Percentiles rank a stretch among this genome's conserved stretches.
Evolutionary conservation across 2,797 vertebrate species (phyloP).

Genomic region (Cynodonichthys magdalenae): DNA sequence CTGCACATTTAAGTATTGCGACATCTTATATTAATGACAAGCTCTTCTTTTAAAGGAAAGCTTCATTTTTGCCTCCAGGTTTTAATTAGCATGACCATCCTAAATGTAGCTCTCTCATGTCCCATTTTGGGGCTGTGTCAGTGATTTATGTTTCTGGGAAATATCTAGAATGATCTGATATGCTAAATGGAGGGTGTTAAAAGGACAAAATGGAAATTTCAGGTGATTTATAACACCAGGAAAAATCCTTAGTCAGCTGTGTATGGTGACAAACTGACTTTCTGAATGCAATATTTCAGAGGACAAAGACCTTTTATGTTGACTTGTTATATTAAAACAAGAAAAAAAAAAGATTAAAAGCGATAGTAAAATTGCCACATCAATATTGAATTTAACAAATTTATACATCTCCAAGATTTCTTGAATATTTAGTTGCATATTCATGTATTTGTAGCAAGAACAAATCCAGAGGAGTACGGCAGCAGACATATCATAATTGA

Average conservation of each 20-base stretch:
- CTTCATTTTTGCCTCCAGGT: not conserved
- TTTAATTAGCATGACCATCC: slow-evolving; percentile 21
- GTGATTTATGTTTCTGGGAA: slow-evolving; percentile 48
- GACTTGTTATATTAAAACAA: slow-evolving; percentile 12
- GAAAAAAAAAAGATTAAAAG: slow-evolving; percentile 16
- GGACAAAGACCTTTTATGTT: slow-evolving; percentile 18
- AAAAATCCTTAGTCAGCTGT: slow-evolving; percentile 61
- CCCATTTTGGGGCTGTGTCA: slow-evolving; percentile 21
- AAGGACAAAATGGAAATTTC: slow-evolving; percentile 52
- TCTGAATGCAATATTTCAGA: slow-evolving; percentile 39
- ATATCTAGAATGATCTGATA: slow-evolving; percentile 58
- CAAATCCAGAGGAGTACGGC: slow-evolving; percentile 22
- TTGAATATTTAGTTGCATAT: not conserved
- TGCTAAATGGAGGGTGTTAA: slow-evolving; percentile 42
- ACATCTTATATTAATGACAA: not conserved
- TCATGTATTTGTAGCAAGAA: not conserved
- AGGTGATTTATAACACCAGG: slow-evolving; percentile 61
- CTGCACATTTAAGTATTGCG: not conserved
- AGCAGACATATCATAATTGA: slow-evolving; percentile 70
- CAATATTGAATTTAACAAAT: not conserved
- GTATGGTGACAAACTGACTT: slow-evolving; percentile 58
- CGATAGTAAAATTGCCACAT: not conserved
- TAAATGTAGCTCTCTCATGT: slow-evolving; percentile 19
- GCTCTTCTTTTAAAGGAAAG: slow-evolving; percentile 8
- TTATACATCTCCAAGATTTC: slow-evolving; percentile 6